A percentile compares a stretch with the other conserved stretches of the same genome.
These are phyloP conservation scores for Etheostoma cragini DNA, from an alignment of 2,113 vertebrate species.

Conservation along the genomic window DNA sequence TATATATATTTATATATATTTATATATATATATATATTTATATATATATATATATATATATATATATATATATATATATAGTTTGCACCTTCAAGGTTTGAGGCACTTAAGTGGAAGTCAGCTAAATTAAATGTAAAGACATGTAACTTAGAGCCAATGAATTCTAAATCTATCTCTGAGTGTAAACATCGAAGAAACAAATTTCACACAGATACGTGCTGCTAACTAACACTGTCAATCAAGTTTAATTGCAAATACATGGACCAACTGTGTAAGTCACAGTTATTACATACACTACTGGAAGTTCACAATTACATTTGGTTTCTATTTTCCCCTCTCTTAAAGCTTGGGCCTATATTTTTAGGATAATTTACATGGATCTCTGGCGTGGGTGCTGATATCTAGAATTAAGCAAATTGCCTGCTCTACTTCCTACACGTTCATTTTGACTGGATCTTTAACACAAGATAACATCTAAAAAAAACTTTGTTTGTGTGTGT, in stretches of 20 bases:
- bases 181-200: not conserved
- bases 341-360: not conserved
- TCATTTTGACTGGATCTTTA: conserved; percentile 16
- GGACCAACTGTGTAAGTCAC: conserved; percentile 1
- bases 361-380: conserved; percentile 28
- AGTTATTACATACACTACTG: conserved; percentile 13
- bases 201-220: conserved; percentile 10
- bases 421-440: conserved; percentile 31
- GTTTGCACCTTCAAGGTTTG: no score
- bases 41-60: no score
- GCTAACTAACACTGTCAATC: conserved; percentile 5
- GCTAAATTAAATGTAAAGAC: no score
- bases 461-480: conserved; percentile 13
- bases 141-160: not conserved
- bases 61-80: no score
- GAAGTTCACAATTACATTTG: conserved; percentile 9
- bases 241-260: conserved; percentile 42
- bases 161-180: not conserved
- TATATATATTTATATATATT: no score
- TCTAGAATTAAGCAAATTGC: conserved; percentile 37
- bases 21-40: no score
- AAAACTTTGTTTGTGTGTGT: not conserved
- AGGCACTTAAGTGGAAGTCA: no score
- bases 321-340: not conserved
- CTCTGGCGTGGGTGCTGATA: conserved; percentile 30